A percentile compares a stretch with the other conserved stretches of the same genome.
phyloP scores from a whole-genome alignment of 2,797 vertebrate genomes.

The Lepilemur ruficaudatus region DNA sequence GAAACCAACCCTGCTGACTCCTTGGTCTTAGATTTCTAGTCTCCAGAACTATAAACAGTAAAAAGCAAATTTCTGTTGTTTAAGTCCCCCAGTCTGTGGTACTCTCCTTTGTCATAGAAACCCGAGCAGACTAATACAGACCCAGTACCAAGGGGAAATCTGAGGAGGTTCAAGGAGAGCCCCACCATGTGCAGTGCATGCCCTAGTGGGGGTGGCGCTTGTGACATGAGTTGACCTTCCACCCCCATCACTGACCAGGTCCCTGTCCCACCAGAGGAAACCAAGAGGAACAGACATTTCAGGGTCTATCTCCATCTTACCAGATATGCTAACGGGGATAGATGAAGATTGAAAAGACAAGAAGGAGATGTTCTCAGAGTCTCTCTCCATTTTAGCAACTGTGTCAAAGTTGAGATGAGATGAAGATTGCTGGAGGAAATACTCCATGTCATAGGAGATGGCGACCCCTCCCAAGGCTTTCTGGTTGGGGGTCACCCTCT shows the following conservation, averaged over 20 bases:
- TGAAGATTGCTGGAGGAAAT: background rate
- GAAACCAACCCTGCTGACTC: background rate
- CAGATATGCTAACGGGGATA: background rate
- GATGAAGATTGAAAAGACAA: background rate
- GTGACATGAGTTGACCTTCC: background rate
- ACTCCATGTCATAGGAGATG: background rate
- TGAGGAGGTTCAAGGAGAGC: background rate
- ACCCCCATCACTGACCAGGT: rapidly evolving
- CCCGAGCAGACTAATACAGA: background rate
- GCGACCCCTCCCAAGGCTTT: background rate
- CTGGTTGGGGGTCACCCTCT: background rate
- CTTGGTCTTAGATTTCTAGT: background rate
- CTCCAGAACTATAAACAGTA: background rate
- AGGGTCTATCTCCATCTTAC: background rate
- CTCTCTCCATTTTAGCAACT: background rate
- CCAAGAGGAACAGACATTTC: background rate
- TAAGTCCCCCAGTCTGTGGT: background rate
- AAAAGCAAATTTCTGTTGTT: background rate
- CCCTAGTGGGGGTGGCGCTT: too few relatives aligned
- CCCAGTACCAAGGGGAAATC: background rate
- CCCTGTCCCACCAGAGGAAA: background rate
- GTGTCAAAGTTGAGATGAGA: background rate
- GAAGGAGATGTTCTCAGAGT: background rate
- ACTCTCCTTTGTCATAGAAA: background rate
- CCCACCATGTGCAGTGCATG: rapidly evolving